Base-by-base conservation (phyloP, 2,113 vertebrate species). In the Lates calcarifer region DNA sequence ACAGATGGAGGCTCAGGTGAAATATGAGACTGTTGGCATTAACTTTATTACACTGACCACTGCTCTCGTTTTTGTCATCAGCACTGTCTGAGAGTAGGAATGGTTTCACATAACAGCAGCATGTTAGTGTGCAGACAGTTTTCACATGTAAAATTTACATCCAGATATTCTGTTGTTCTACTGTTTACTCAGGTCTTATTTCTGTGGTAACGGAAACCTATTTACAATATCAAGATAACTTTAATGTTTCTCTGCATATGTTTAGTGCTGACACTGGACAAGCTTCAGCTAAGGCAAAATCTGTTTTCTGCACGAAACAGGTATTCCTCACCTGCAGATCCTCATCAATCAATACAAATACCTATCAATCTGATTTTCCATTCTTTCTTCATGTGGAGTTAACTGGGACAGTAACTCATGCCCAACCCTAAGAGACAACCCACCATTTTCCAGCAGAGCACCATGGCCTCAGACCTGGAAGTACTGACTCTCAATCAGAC, bases 1-100 rank as follows among this genome's bases (percentile, higher is more conserved):
- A 77, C 61, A 83, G 63, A 77, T 17, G 80, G 75, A 81, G 75
- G 71, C 18, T 55, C 28, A 20, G 63, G 73, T 68, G 73, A 76
- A 74, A 83, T 47, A 65, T 37, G 55, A 77, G 31, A 70, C 60
- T 49, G 63, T 53, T 74, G 28, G 58, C 33, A 74, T 72, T 71
- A 62, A 65, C 71, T 73, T 76, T 74, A 82, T 78, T 73, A 31
- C 43, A 70, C 65, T 55, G 28, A 35, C 12, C 51, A 10, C 41
- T 33, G 29, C n/a, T 78, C 22, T 86, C 33, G 35, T 45, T 49
- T 61, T 35, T 72, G 39, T 55, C 43, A 73, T 68, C 61, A 41
- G n/a, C 15, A 24, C 18, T 24, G 39, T 43, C 53, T 62, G 37
- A 55, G 67, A 55, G 70, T 12, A 57, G 18, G 58, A 70, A 26